Conservation (phyloP, 2,888 invertebrate genomes). For the Hypselothyrea guttata region DNA sequence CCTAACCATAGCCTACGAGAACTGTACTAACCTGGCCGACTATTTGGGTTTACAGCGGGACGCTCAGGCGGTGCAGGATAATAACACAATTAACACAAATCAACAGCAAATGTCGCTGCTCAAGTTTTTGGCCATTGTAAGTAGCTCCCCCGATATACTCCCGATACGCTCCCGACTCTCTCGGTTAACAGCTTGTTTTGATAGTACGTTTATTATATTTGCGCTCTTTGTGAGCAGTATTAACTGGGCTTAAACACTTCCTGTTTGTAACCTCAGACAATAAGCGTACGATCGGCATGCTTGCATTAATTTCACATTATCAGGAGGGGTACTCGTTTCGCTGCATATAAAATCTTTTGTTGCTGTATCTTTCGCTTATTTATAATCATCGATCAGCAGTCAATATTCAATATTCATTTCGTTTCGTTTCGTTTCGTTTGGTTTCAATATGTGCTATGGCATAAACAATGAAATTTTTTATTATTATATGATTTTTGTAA, state of each 20-base stretch:
- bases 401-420: conserved; percentile 39
- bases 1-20: conserved; percentile 56
- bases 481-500: conserved; percentile 1
- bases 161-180: neutral
- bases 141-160: conserved; percentile 82
- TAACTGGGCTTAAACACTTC: conserved; percentile 46
- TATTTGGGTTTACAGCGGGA: conserved; percentile 65
- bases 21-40: conserved; percentile 78
- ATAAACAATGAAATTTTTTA: neutral
- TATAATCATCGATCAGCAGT: conserved; percentile 48
- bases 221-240: conserved; percentile 27
- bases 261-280: conserved; percentile 63
- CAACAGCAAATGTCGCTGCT: conserved; percentile 83
- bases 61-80: conserved; percentile 44
- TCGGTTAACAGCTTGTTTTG: conserved; percentile 4
- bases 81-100: conserved; percentile 42
- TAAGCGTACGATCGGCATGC: conserved; percentile 53
- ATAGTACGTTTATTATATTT: conserved; percentile 1
- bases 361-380: conserved; percentile 48
- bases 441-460: conserved; percentile 25
- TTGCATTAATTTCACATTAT: conserved; percentile 67
- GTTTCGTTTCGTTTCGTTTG: too few relatives aligned
- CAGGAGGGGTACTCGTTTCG: neutral
- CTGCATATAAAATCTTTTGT: conserved; percentile 37
- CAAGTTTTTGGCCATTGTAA: conserved; percentile 91